These are phyloP conservation scores for Drosophila sp. DNA, from an alignment of 1,140 invertebrate genomes.

Conservation along the genomic window DNA sequence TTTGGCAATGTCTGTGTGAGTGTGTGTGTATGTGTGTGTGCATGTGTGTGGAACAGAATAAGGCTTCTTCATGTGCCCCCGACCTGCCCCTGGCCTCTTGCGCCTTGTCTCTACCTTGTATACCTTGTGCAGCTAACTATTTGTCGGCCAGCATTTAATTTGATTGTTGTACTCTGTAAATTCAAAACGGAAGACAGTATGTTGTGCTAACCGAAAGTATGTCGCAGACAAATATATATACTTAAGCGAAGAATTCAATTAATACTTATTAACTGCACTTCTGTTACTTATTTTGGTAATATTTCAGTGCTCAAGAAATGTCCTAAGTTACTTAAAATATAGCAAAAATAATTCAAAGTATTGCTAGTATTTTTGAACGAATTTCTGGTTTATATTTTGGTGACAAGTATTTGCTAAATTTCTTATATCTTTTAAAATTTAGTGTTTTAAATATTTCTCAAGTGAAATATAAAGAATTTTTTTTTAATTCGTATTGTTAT, in stretches of 20 bases:
- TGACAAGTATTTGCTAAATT: too few relatives aligned
- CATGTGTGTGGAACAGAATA: not conserved
- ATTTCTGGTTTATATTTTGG: too few relatives aligned
- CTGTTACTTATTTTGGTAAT: too few relatives aligned
- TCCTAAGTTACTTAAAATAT: too few relatives aligned
- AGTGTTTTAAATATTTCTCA: too few relatives aligned
- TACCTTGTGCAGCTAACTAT: conserved; percentile 14
- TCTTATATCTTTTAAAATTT: too few relatives aligned
- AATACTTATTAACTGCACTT: not conserved
- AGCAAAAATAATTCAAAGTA: too few relatives aligned
- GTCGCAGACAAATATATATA: too few relatives aligned
- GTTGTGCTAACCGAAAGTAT: not conserved
- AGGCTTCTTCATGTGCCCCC: not conserved
- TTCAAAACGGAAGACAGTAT: not conserved
- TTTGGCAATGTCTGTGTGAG: not conserved
- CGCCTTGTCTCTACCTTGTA: not conserved
- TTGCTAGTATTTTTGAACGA: not conserved
- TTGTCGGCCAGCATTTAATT: conserved; percentile 30
- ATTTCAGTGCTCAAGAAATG: too few relatives aligned
- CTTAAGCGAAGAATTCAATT: too few relatives aligned
- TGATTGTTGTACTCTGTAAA: conserved; percentile 26
- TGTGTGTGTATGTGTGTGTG: not conserved
- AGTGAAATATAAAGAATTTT: too few relatives aligned
- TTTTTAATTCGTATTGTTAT: too few relatives aligned
- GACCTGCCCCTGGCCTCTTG: not conserved